phyloP scores from a whole-genome alignment of 2,113 vertebrate species.

The Cyrtonyx montezumae region DNA sequence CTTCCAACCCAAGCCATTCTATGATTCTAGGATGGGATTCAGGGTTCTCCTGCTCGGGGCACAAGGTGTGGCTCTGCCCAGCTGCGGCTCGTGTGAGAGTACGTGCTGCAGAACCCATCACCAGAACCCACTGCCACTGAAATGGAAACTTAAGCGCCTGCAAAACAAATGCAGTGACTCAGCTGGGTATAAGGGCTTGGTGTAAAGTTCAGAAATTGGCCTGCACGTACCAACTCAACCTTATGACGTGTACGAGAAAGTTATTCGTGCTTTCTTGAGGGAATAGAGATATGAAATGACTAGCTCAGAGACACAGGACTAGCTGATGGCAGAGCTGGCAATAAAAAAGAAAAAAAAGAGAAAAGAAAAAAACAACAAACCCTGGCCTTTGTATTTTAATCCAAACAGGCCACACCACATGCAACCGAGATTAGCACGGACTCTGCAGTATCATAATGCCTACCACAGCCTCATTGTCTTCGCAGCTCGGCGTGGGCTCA shows the following conservation, averaged over 20 bases:
- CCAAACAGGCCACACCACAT: background rate
- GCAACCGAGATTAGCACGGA: background rate
- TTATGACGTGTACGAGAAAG: fast-evolving
- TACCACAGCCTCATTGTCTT: constrained; percentile 18
- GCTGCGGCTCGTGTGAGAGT: background rate
- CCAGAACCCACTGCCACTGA: background rate
- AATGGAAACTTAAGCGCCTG: background rate
- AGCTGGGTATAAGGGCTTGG: background rate
- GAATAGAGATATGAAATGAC: background rate
- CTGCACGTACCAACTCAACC: background rate
- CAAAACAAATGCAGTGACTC: constrained; percentile 31
- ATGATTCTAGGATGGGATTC: background rate
- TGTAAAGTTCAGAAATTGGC: background rate
- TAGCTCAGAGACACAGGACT: fast-evolving
- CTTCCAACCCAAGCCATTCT: background rate
- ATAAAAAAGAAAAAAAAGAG: background rate
- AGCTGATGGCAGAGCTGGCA: background rate
- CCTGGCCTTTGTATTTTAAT: background rate
- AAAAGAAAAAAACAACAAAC: background rate
- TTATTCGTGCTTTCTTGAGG: background rate
- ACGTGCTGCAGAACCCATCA: fast-evolving
- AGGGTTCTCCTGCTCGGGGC: fast-evolving
- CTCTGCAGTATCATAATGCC: constrained; percentile 9
- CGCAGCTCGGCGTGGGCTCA: fast-evolving
- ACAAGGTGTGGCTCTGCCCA: background rate